A percentile compares a stretch with the other conserved stretches of the same genome.
Evolutionary conservation across 2,888 invertebrate genomes (phyloP).

Genomic region (Lithosia quadra): DNA sequence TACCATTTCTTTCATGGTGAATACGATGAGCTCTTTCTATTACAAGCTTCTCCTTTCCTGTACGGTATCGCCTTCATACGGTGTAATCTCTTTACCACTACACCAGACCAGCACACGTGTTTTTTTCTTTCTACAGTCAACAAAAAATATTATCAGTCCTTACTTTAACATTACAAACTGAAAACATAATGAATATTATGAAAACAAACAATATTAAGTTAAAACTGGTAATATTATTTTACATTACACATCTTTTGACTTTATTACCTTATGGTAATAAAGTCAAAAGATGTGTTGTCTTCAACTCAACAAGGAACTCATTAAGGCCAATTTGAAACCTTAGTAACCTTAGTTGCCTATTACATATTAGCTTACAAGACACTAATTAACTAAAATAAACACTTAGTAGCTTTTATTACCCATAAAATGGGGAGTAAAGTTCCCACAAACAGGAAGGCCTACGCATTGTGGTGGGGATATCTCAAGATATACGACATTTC

Average conservation of each 20-base stretch:
- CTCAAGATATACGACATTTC: background rate
- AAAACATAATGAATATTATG: no score
- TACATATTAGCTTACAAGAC: slow-evolving; percentile 6
- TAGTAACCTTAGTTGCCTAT: background rate
- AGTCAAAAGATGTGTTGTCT: background rate
- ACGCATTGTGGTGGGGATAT: background rate
- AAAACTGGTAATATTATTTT: background rate
- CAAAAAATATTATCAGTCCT: no score
- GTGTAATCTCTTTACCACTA: no score
- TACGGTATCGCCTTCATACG: no score
- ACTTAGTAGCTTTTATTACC: slow-evolving; percentile 1
- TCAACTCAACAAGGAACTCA: background rate
- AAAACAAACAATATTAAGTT: background rate
- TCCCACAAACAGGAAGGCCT: background rate
- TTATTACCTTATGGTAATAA: no score
- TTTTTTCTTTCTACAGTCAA: no score
- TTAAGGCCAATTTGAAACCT: slow-evolving; percentile 12
- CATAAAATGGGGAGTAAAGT: background rate
- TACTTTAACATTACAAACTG: no score
- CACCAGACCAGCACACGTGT: no score
- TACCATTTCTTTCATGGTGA: no score
- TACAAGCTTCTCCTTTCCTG: no score
- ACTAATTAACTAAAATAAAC: slow-evolving; percentile 13
- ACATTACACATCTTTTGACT: no score
- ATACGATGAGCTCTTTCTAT: no score